Conservation (phyloP, 92 coral and sea anemone genomes). For the Epizoanthus scotinus region DNA sequence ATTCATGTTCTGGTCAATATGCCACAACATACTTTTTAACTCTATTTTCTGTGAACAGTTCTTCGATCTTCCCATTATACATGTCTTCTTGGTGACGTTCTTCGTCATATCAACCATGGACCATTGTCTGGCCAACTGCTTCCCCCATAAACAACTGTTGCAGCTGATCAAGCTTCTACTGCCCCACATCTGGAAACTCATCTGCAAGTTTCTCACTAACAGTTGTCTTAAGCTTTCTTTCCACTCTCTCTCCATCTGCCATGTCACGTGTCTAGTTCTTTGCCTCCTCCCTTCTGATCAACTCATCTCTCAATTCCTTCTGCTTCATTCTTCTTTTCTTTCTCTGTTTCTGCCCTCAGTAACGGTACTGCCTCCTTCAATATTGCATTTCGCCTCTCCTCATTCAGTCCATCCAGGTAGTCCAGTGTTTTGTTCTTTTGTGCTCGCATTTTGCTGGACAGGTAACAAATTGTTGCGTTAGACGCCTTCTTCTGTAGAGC, state of each 20-base stretch:
- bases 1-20: too few relatives aligned
- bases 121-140: too few relatives aligned
- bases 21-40: too few relatives aligned
- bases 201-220: too few relatives aligned
- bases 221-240: neutral
- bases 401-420: neutral
- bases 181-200: too few relatives aligned
- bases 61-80: too few relatives aligned
- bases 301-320: neutral
- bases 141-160: too few relatives aligned
- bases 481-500: neutral
- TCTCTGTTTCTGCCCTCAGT: neutral
- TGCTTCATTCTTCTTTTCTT: too few relatives aligned
- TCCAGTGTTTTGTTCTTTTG: neutral
- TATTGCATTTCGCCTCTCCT: conserved; percentile 1
- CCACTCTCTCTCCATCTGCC: neutral
- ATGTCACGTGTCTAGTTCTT: neutral
- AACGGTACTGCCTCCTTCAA: neutral
- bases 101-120: too few relatives aligned
- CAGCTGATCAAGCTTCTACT: too few relatives aligned
- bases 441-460: neutral
- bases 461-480: conserved; percentile 17
- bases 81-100: too few relatives aligned
- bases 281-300: neutral
- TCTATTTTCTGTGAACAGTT: too few relatives aligned